Base-by-base conservation (phyloP, 1,140 invertebrate genomes). In the Cardiocondyla obscurior region DNA sequence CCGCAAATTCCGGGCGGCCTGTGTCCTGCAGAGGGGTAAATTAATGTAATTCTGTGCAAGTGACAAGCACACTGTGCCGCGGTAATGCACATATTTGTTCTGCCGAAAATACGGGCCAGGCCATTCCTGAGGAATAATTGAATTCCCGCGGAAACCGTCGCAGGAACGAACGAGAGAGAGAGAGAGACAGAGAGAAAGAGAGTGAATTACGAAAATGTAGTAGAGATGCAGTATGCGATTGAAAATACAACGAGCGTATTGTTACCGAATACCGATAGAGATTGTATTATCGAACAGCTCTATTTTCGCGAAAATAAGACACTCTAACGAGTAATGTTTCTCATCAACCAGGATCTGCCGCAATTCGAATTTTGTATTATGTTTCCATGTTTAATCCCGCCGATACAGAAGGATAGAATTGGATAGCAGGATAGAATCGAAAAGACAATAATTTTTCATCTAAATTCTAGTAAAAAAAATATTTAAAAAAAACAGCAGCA, bases 21-120 rank as follows among this genome's bases (percentile, higher is more conserved):
- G 22, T 22, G 36, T 67, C 39, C 25, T 62, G 46, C 55, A 60
- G 74, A 64, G 19, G 33, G 10, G 39, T 74, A 72, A 60, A 82
- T 85, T 62, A 67, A 79, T 84, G 70, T 58, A 81, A 86, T 81
- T 85, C 84, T 25, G 16, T 65, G 57, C 83, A 53, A 84, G 49
- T 67, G 74, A 84, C 65, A 73, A 53, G 58, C 82, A 25, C 51
- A 46, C 44, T 42, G 55, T 79, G 5, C 57, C 55, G 36, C 53
- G 28, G 30, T 55, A 62, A 79, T 51, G 62, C 60, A 58, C 57
- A 62, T 25, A 30, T 65, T 65, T 73, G 70, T 79, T 79, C 76
- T 76, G 39, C 44, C 76, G 39, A 49, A 81, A 84, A 49, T 67
- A 58, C 64, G 33, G 74, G 42, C 44, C 39, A 6, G 67, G 46